These are phyloP conservation scores for Harpegnathos saltator DNA, from an alignment of 1,140 invertebrate species.

Conservation along the genomic window DNA sequence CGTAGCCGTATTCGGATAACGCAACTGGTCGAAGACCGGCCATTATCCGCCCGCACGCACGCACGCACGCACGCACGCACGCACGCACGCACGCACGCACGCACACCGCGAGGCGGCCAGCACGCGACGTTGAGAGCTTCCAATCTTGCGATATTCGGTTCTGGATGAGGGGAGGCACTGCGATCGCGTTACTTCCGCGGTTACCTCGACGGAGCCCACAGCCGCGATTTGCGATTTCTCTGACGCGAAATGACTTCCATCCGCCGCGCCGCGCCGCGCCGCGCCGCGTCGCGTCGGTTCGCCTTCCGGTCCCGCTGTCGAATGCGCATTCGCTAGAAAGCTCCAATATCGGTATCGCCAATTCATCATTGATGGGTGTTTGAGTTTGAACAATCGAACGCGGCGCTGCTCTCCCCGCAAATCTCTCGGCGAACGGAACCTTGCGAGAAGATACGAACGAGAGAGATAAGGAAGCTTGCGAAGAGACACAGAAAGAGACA, in stretches of 20 bases:
- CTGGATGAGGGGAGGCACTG: conserved; percentile 2
- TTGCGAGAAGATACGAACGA: neutral
- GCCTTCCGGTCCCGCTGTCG: conserved; percentile 67
- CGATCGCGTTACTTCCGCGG: conserved; percentile 34
- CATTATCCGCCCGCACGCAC: conserved; percentile 3
- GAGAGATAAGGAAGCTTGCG: too few species aligned
- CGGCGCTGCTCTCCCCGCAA: neutral
- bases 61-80: neutral
- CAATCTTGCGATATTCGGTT: neutral
- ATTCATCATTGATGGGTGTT: neutral
- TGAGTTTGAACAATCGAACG: neutral
- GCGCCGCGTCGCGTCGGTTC: conserved; percentile 34
- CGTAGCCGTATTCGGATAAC: neutral
- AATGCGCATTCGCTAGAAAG: conserved; percentile 22
- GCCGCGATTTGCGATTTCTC: conserved; percentile 67
- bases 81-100: neutral
- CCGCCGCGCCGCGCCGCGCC: too few species aligned
- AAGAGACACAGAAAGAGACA: neutral
- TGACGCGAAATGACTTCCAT: conserved; percentile 28
- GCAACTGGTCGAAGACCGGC: neutral
- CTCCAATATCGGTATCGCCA: neutral
- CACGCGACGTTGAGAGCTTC: neutral
- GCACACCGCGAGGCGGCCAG: neutral
- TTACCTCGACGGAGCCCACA: conserved; percentile 45
- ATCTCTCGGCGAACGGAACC: neutral